Evolutionary conservation across 2,888 invertebrate genomes (phyloP).

Genomic region (Amphipyra berbera): DNA sequence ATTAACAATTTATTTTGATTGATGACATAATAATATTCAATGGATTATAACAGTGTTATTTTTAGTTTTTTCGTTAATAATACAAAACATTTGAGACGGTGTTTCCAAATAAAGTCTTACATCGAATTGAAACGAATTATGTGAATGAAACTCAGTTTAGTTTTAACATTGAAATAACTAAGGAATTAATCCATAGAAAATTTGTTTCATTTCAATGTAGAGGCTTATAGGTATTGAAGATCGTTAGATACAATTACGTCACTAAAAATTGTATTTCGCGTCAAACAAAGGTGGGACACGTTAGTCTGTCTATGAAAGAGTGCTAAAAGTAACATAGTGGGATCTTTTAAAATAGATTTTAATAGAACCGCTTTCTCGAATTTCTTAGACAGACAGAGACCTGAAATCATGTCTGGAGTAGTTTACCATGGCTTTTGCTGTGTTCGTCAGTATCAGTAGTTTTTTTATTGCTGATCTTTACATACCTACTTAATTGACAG

Average conservation of each 20-base stretch:
- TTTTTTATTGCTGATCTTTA: not conserved
- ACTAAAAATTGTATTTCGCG: not conserved
- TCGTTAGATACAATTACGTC: not conserved
- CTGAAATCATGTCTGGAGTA: too few species aligned
- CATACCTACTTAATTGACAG: slow-evolving; percentile 38
- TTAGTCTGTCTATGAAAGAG: not conserved
- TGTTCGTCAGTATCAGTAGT: too few species aligned
- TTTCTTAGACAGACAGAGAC: not conserved
- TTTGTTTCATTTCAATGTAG: not conserved
- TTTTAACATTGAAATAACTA: not conserved
- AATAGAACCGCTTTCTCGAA: not conserved
- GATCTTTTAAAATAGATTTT: too few species aligned
- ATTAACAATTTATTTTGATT: not conserved
- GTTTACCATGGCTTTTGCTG: too few species aligned
- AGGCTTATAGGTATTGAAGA: not conserved
- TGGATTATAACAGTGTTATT: too few species aligned
- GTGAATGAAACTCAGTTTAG: not conserved
- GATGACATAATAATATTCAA: too few species aligned
- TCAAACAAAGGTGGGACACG: slow-evolving; percentile 6
- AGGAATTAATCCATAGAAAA: too few species aligned
- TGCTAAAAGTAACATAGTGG: too few species aligned
- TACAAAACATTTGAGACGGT: not conserved
- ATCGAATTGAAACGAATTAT: too few species aligned
- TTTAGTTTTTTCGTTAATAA: too few species aligned
- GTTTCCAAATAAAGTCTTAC: not conserved